Conservation (phyloP, 2,888 invertebrate species). For the Cheilosia vernalis region DNA sequence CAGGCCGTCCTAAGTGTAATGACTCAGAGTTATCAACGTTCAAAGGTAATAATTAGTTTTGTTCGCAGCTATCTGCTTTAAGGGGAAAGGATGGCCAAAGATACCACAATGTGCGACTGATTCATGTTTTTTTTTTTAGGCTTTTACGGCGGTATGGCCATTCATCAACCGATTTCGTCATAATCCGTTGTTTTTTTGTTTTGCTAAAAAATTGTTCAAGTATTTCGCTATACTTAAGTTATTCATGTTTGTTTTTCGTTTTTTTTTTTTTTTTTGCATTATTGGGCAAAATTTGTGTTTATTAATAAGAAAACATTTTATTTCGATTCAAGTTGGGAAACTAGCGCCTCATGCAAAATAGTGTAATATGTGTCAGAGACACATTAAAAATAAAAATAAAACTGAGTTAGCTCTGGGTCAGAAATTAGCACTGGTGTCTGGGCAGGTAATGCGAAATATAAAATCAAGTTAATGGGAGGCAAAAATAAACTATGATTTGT, state of each 20-base stretch:
- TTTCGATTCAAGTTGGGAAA: conserved; percentile 22
- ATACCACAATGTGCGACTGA: too few relatives aligned
- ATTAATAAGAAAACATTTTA: conserved; percentile 9
- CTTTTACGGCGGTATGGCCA: background rate
- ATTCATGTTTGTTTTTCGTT: too few relatives aligned
- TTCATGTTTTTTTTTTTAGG: background rate
- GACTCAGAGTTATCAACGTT: conserved; percentile 27
- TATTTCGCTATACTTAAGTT: conserved; percentile 3
- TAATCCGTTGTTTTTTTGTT: background rate
- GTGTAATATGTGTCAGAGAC: conserved; percentile 9
- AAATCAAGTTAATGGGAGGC: too few relatives aligned
- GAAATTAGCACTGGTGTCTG: too few relatives aligned
- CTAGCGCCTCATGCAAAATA: background rate
- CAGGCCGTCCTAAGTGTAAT: background rate
- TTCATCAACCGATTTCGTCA: conserved; percentile 25
- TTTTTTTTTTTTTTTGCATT: conserved; percentile 5
- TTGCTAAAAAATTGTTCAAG: background rate
- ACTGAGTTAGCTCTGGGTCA: too few relatives aligned
- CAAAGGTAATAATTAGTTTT: background rate
- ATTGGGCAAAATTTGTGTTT: conserved; percentile 23
- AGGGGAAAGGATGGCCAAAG: too few relatives aligned
- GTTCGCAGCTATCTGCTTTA: background rate
- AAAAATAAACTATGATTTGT: too few relatives aligned
- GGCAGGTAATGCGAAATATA: too few relatives aligned
- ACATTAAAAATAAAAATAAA: too few relatives aligned